These are phyloP conservation scores for Lucilia sericata DNA, from an alignment of 1,140 invertebrate species.

Conservation along the genomic window DNA sequence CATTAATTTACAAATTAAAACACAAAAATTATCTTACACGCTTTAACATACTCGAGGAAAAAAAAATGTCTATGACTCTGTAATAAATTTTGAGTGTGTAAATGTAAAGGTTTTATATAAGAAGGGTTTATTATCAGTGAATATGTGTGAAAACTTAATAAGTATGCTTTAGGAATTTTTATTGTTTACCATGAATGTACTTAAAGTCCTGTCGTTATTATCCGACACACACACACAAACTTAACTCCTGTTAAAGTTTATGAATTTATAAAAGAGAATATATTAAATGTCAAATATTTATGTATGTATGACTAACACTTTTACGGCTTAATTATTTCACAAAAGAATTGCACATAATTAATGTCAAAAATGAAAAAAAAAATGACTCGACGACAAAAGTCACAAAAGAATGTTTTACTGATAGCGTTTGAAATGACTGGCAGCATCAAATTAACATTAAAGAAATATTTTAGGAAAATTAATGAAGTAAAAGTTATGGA, in stretches of 20 bases:
- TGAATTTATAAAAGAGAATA: not conserved
- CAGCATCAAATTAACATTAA: too few relatives aligned
- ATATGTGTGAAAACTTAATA: not conserved
- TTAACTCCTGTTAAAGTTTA: too few relatives aligned
- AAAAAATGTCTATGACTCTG: not conserved
- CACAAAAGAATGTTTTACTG: not conserved
- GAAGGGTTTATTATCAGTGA: not conserved
- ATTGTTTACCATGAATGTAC: not conserved
- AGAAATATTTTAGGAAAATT: too few relatives aligned
- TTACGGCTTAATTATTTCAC: not conserved
- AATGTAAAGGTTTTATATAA: not conserved
- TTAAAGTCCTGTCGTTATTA: not conserved
- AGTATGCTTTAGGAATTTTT: not conserved
- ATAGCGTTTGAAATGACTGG: not conserved
- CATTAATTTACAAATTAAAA: too few relatives aligned
- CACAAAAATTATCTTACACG: too few relatives aligned
- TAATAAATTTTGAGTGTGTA: not conserved
- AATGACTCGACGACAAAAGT: too few relatives aligned
- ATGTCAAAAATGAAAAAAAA: not conserved
- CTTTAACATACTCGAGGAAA: not conserved
- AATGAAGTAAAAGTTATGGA: too few relatives aligned
- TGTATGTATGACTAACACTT: not conserved
- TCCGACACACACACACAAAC: too few relatives aligned
- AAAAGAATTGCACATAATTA: constrained; percentile 21
- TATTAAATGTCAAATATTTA: not conserved